phyloP scores from a whole-genome alignment of 2,797 vertebrate species.

The Ptychobarbus kaznakovi region DNA sequence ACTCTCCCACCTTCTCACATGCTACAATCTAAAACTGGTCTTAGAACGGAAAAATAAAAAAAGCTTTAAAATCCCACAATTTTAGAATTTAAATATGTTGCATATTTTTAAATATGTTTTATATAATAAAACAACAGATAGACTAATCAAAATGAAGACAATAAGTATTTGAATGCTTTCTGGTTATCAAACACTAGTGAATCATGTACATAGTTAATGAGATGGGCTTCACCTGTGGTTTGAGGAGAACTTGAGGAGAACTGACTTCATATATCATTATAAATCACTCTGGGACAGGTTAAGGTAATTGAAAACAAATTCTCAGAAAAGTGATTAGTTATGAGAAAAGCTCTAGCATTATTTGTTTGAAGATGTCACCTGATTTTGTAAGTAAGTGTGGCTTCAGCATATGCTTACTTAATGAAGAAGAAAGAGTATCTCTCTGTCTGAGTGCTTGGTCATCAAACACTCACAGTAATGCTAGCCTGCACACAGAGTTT shows the following conservation, averaged over 20 bases:
- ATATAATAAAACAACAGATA: background rate
- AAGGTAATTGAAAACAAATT: background rate
- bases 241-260: background rate
- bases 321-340: background rate
- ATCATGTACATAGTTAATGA: conserved; percentile 22
- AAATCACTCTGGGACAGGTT: background rate
- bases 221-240: background rate
- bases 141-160: background rate
- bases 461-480: conserved; percentile 47
- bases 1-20: background rate
- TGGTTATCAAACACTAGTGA: background rate
- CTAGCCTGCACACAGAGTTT: conserved; percentile 35
- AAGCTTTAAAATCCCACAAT: background rate
- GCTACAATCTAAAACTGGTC: background rate
- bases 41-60: no score
- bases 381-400: background rate
- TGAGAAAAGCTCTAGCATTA: background rate
- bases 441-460: background rate
- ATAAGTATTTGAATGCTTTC: background rate
- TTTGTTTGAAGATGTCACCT: background rate
- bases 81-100: background rate
- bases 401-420: background rate
- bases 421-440: conserved; percentile 36
- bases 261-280: background rate
- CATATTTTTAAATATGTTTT: background rate